A percentile compares a stretch with the other conserved stretches of the same genome.
These are phyloP conservation scores for Hyperoplus lanceolatus DNA, from an alignment of 2,797 vertebrate genomes.

Conservation along the genomic window DNA sequence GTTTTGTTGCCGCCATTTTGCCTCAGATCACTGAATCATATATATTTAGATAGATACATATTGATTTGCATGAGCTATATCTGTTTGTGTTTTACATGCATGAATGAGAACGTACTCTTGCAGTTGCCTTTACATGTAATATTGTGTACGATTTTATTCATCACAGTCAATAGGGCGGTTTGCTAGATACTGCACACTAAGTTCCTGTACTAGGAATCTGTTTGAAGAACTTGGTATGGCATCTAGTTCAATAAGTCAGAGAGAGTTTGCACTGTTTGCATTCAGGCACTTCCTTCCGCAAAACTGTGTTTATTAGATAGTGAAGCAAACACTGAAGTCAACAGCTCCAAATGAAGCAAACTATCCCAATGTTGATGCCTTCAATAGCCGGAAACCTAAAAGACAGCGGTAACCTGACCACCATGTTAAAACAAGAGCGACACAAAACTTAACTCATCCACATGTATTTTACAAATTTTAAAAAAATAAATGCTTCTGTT, in stretches of 20 bases:
- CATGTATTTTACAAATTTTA: too few relatives aligned
- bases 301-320: background rate
- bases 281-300: background rate
- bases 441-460: too few relatives aligned
- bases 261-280: background rate
- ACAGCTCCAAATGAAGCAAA: background rate
- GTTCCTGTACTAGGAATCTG: background rate
- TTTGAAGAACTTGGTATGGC: background rate
- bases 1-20: slow-evolving; percentile 32
- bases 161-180: too few relatives aligned
- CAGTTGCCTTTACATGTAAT: background rate
- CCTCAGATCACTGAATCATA: background rate
- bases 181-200: background rate
- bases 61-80: slow-evolving; percentile 64
- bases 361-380: background rate
- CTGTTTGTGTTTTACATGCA: slow-evolving; percentile 62
- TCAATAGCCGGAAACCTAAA: background rate
- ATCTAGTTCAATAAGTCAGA: background rate
- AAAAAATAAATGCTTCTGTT: background rate
- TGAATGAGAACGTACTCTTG: slow-evolving; percentile 39
- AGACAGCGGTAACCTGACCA: background rate
- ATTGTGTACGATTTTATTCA: background rate
- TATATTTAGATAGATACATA: background rate
- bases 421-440: background rate
- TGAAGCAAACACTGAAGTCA: background rate